phyloP scores from a whole-genome alignment of 2,113 vertebrate genomes.

The Phyllostomus discolor region DNA sequence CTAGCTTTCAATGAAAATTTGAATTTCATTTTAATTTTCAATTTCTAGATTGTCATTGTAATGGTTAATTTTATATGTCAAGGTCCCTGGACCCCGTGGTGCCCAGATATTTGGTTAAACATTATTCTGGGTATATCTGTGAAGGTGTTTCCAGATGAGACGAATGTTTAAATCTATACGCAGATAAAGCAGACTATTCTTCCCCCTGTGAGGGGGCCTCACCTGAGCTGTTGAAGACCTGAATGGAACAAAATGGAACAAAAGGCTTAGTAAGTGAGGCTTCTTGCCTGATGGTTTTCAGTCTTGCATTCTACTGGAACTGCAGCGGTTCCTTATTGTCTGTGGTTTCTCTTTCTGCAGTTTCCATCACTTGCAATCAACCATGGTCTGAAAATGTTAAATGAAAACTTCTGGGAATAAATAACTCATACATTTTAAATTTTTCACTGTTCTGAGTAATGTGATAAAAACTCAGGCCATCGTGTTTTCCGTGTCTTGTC shows the following conservation, averaged over 20 bases:
- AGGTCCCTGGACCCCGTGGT: neutral
- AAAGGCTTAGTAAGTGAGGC: neutral
- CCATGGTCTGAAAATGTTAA: neutral
- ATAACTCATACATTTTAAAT: neutral
- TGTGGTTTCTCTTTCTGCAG: neutral
- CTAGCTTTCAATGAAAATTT: neutral
- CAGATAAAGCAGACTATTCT: neutral
- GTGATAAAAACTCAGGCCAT: neutral
- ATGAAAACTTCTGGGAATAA: neutral
- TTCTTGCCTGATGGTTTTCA: neutral
- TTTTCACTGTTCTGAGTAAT: neutral
- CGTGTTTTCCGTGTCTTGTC: neutral
- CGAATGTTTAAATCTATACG: neutral
- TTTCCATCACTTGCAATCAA: neutral
- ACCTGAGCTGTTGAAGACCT: neutral
- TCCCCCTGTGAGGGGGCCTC: neutral
- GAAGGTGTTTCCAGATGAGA: neutral
- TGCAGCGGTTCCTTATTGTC: neutral
- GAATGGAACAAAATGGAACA: neutral
- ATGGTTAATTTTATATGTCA: neutral
- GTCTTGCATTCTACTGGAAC: neutral
- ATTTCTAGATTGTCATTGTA: neutral
- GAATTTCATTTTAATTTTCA: constrained; percentile 8
- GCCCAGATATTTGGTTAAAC: neutral
- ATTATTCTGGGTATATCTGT: neutral